Conservation (phyloP, 35 echinoderm and acorn worm species). For the Stichopus chloronotus region DNA sequence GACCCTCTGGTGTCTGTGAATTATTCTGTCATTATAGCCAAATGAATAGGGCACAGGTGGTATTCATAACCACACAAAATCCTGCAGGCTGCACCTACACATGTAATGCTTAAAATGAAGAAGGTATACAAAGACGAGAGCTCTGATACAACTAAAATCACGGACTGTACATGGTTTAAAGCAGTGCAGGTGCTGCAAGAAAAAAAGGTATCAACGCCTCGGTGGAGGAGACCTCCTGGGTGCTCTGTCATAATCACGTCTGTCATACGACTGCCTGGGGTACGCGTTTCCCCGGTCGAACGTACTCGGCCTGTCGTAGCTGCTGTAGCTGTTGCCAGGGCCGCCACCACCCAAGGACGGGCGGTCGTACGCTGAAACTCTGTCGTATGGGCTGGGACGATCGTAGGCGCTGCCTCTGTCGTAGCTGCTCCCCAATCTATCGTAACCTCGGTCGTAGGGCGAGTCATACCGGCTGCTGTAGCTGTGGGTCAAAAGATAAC, state of each 20-base stretch:
- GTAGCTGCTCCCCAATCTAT: constrained; percentile 6
- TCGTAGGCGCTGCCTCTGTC: constrained; percentile 32
- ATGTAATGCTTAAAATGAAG: too few relatives aligned
- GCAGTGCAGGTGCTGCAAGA: not conserved
- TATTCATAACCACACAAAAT: too few relatives aligned
- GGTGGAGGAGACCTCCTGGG: constrained; percentile 44
- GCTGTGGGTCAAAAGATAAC: constrained; percentile 12
- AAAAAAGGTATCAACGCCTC: constrained; percentile 5
- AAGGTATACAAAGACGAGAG: too few relatives aligned
- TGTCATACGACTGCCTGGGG: constrained; percentile 1
- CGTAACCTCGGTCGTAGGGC: constrained; percentile 26
- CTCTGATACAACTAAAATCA: too few relatives aligned
- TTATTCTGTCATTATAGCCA: too few relatives aligned
- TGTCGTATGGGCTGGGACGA: not conserved
- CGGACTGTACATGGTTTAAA: not conserved
- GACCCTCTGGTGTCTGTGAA: too few relatives aligned
- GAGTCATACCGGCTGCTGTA: constrained; percentile 30
- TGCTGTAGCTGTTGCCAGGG: constrained; percentile 21
- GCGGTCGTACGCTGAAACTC: not conserved
- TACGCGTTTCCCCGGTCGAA: constrained; percentile 16
- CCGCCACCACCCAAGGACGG: not conserved
- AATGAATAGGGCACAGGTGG: too few relatives aligned
- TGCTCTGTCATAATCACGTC: constrained; percentile 17
- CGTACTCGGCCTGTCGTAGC: constrained; percentile 23
- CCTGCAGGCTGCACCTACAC: too few relatives aligned